Evolutionary conservation across 2,888 invertebrate genomes (phyloP), one percentile per base, ranked within the genome.

Genomic region (Prionchulus punctatus): DNA sequence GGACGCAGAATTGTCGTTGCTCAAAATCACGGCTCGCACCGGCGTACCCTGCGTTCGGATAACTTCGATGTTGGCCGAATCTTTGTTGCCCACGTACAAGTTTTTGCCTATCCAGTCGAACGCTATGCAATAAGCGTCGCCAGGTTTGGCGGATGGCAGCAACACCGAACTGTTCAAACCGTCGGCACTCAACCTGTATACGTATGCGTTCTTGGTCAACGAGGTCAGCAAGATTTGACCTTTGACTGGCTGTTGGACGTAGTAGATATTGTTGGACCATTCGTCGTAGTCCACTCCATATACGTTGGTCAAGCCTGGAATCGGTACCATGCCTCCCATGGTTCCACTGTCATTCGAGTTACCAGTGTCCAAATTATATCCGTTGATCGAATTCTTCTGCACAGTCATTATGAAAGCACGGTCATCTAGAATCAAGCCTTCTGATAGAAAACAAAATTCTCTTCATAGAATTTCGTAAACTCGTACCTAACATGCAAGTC

Each of bases 41-140:
- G 85, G 83, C 1, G 80, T 78, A 3, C 65, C 69, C 23, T 60
- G 59, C 4, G 68, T 68, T 25, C 67, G 58, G 0, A 91, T 79
- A 1, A 88, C 81, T 74, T 92, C 91, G 60, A 96, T 85, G 62
- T 89, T 91, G 55, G 88, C 86, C 1, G 89, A 67, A 27, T 69
- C 60, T 42, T 84, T 80, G 68, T 92, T 94, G 28, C 88, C 90
- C 71, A 94, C 83, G 71, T 85, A 94, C 36, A 98, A 72, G 75
- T 96, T 98, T 55, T 91, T 78, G 2, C 94, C 92, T 26, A 94
- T 78, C 94, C 96, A 96, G 71, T 98, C 96, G 67, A 92, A 86
- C 0, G 94, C 92, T 43, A 98, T 80, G 0, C 86, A 81, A 36
- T 86, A 85, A 0, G 92, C 87, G 0, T 89, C 84, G 0, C 92